These are phyloP conservation scores for Arenicola marina DNA, from an alignment of 2,888 invertebrate species.

Conservation along the genomic window DNA sequence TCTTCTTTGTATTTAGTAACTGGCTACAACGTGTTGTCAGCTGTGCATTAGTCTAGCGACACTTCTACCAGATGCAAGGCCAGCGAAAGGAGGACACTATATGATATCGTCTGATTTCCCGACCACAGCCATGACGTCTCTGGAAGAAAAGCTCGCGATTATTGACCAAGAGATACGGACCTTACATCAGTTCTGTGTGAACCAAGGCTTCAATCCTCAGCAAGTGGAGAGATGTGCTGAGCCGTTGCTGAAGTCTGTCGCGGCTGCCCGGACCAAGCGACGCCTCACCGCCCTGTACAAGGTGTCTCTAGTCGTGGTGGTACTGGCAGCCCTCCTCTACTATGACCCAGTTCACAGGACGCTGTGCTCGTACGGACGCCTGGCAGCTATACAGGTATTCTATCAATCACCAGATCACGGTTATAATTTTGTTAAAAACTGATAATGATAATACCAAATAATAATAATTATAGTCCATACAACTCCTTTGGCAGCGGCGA, in stretches of 20 bases:
- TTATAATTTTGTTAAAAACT: no score
- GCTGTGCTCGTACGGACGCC: constrained; percentile 20
- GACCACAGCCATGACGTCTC: no score
- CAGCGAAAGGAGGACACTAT: no score
- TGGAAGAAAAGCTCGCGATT: constrained; percentile 37
- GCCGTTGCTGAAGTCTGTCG: constrained; percentile 31
- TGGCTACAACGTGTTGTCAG: no score
- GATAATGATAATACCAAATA: no score
- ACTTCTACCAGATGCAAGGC: no score
- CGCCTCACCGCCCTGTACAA: constrained; percentile 23
- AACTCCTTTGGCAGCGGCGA: no score
- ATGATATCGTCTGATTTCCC: no score
- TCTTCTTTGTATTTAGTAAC: no score
- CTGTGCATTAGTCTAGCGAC: no score
- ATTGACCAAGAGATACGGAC: constrained; percentile 41
- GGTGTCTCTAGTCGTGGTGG: constrained; percentile 22
- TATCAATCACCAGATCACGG: no score
- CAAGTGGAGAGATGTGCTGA: constrained; percentile 37
- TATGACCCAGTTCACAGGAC: constrained; percentile 33
- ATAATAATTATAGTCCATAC: no score
- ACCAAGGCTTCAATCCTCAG: constrained; percentile 36
- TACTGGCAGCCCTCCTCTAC: constrained; percentile 21
- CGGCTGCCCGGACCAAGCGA: constrained; percentile 23
- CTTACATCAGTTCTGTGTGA: constrained; percentile 38
- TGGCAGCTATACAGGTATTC: constrained; percentile 30